Conservation (phyloP, 1,140 invertebrate species). For the Pseudomyrmex dendroicus region DNA sequence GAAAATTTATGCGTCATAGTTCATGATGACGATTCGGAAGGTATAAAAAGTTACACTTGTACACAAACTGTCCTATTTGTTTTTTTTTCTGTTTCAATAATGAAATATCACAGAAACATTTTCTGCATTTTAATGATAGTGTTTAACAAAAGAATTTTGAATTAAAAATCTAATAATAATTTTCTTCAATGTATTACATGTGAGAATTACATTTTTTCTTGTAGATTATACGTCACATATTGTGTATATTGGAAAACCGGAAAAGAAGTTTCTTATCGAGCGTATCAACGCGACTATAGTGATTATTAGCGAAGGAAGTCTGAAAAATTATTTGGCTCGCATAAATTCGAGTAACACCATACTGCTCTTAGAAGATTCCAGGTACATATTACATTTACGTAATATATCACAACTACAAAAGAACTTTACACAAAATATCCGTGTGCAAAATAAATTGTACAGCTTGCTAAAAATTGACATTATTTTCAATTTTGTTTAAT, state of each 20-base stretch:
- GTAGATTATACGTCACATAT: constrained; percentile 78
- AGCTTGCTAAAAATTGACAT: background rate
- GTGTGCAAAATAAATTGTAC: background rate
- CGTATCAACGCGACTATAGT: constrained; percentile 76
- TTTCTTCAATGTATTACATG: background rate
- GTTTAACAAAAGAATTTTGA: background rate
- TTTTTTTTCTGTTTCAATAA: too few species aligned
- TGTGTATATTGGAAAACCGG: constrained; percentile 78
- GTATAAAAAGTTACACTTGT: constrained; percentile 22
- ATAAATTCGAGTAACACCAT: constrained; percentile 75
- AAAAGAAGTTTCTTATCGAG: constrained; percentile 72
- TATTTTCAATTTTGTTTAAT: background rate
- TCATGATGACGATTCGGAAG: constrained; percentile 76
- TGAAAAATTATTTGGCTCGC: constrained; percentile 74
- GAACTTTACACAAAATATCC: constrained; percentile 1
- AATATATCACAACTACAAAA: background rate
- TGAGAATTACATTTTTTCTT: background rate
- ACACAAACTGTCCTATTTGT: too few species aligned
- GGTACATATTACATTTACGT: constrained; percentile 59
- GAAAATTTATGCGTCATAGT: constrained; percentile 80
- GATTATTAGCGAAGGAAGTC: constrained; percentile 78
- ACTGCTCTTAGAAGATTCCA: constrained; percentile 78
- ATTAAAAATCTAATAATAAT: background rate
- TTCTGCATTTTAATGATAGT: background rate
- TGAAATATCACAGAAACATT: too few species aligned